Evolutionary conservation across 2,888 invertebrate genomes (phyloP), one percentile per base, ranked within the genome.

Genomic region (Dastarcus helophoroides): DNA sequence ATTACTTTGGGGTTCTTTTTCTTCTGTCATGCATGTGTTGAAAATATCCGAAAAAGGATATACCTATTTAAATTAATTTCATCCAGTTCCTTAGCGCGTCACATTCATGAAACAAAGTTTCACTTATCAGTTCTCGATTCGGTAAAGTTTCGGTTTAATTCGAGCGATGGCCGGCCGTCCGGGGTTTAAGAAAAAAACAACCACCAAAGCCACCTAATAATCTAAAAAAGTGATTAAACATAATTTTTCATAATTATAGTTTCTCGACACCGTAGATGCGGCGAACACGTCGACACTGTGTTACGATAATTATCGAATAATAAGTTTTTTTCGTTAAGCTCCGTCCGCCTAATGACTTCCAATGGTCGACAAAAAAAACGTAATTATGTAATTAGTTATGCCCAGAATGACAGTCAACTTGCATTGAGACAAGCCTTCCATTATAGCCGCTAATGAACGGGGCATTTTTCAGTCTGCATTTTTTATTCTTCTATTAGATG

Each of bases 351-450:
- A 56, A 56, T 56, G 54, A 54, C 47, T 48, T 50, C 50, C 49
- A 48, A 43, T 43, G 42, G 37, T 34, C 40, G 35, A 38, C 42
- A 53, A 56, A 56, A n/a, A n/a, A 57, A 53, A 53, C 47, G 44
- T 56, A 60, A 60, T 60, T 60, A 58, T 55, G 51, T 52, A 58
- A 60, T 60, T 59, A 58, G 60, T 54, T 60, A 58, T 60, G 58
- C 56, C 53, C 54, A 54, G 52, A 58, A 58, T 56, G 58, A 58
- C 60, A 58, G 56, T 51, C 54, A 51, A 50, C 54, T 54, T 40
- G 41, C 48, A 50, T 47, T 49, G 51, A 53, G 53, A 48, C 51
- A 46, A 48, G 47, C 46, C 50, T 46, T 48, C 46, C 48, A 47
- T 48, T 50, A 46, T 47, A 37, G 42, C 45, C 43, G 45, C 43